These are phyloP conservation scores for Hyperoodon ampullatus DNA, from an alignment of 2,113 vertebrate genomes.

Conservation along the genomic window DNA sequence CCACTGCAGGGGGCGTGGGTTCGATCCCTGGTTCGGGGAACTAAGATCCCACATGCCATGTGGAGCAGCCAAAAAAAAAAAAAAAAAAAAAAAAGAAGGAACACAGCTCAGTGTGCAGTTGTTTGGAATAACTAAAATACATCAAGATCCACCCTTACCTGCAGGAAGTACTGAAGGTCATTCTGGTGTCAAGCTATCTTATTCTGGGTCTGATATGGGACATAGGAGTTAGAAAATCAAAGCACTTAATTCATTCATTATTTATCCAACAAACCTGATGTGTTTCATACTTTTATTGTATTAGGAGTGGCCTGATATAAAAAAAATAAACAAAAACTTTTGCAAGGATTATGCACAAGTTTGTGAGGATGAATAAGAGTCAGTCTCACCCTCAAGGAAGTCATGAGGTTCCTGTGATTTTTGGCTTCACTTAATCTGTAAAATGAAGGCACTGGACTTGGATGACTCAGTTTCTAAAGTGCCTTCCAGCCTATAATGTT, in stretches of 20 bases:
- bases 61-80: background rate
- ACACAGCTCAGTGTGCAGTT: background rate
- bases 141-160: background rate
- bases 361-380: background rate
- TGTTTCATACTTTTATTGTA: background rate
- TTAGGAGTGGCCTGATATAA: background rate
- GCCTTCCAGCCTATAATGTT: background rate
- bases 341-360: background rate
- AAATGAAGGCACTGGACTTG: background rate
- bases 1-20: background rate
- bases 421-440: background rate
- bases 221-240: background rate
- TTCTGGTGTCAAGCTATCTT: background rate
- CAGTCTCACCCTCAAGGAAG: background rate
- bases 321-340: background rate
- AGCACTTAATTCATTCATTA: background rate
- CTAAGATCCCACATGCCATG: background rate
- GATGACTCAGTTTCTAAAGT: background rate
- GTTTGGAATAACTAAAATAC: background rate
- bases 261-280: background rate
- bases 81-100: background rate
- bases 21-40: background rate
- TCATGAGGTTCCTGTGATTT: background rate
- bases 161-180: background rate
- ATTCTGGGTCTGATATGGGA: background rate